Percentiles rank a stretch among this genome's conserved stretches.
Conservation (phyloP, 2,113 vertebrate species). For the Galbula dea region DNA sequence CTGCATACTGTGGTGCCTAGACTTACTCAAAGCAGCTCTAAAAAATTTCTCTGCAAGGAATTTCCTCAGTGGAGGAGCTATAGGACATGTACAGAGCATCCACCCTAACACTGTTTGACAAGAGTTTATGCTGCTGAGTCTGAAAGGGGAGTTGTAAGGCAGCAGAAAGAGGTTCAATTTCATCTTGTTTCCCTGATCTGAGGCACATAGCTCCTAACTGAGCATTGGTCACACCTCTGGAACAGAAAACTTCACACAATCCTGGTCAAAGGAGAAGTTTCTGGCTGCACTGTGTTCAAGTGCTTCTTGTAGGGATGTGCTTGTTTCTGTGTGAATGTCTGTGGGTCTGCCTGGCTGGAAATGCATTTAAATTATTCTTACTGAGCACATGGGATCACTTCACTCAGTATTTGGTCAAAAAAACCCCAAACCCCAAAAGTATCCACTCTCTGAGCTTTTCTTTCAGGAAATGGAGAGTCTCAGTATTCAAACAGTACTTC, state of each 20-base stretch:
- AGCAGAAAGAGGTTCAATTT: not conserved
- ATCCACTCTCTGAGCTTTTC: not conserved
- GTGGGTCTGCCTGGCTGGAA: not conserved
- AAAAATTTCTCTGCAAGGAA: not conserved
- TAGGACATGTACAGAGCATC: rapidly evolving
- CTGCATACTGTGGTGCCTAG: not conserved
- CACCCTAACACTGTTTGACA: not conserved
- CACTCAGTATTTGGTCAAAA: not conserved
- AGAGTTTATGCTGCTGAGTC: not conserved
- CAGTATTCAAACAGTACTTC: not conserved
- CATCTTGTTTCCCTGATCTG: not conserved
- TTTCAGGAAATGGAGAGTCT: not conserved
- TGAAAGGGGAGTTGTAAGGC: not conserved
- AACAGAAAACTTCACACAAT: not conserved
- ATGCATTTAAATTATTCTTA: not conserved
- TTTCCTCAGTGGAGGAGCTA: not conserved
- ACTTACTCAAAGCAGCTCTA: not conserved
- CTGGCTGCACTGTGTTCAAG: not conserved
- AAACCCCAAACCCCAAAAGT: not conserved
- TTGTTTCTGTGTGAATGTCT: rapidly evolving
- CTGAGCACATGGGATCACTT: not conserved
- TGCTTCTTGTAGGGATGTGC: not conserved
- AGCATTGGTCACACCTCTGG: not conserved
- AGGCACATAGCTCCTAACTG: not conserved
- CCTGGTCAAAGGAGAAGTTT: not conserved